These are phyloP conservation scores for Acanthosepion pharaonis DNA, from an alignment of 2,888 invertebrate genomes.

Conservation along the genomic window DNA sequence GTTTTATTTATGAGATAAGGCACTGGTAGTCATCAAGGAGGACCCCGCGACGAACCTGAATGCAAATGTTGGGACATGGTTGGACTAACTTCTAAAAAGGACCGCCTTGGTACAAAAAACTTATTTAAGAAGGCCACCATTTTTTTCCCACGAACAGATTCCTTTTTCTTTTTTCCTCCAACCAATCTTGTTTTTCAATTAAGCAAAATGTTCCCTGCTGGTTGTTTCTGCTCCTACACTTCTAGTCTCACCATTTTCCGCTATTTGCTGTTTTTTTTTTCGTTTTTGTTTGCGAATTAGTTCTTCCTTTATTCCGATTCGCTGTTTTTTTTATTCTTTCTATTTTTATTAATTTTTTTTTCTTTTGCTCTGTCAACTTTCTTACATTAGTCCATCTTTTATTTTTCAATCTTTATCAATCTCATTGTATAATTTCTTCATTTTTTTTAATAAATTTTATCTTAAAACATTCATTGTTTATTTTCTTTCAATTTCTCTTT, in stretches of 20 bases:
- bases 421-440: too few species aligned
- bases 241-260: background rate
- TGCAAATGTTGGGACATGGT: constrained; percentile 33
- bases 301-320: background rate
- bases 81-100: constrained; percentile 6
- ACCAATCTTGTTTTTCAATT: background rate
- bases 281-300: background rate
- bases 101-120: constrained; percentile 33
- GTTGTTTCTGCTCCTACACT: background rate
- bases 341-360: background rate
- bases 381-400: background rate
- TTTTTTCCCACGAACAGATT: constrained; percentile 33
- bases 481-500: too few species aligned
- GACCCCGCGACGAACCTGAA: background rate
- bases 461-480: too few species aligned
- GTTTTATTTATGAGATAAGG: constrained; percentile 15
- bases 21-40: background rate
- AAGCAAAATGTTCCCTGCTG: background rate
- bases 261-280: background rate
- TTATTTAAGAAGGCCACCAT: background rate
- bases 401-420: too few species aligned
- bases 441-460: too few species aligned
- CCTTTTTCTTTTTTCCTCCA: background rate
- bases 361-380: background rate
- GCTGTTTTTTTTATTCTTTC: background rate